A percentile compares a stretch with the other conserved stretches of the same genome.
These are phyloP conservation scores for Calcarius lapponicus DNA, from an alignment of 2,797 vertebrate genomes.

Conservation along the genomic window DNA sequence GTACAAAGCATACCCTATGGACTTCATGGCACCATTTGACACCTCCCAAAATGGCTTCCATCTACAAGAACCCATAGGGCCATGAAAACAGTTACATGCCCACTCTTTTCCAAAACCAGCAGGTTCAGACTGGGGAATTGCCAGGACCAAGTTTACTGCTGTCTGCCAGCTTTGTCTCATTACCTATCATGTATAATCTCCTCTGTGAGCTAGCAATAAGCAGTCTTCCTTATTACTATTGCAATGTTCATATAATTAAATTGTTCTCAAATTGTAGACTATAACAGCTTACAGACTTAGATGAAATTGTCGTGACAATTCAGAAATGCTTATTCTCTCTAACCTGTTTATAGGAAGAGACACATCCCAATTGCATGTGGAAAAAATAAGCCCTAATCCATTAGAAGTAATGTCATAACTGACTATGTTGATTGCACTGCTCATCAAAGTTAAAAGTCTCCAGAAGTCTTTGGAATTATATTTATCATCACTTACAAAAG, in stretches of 20 bases:
- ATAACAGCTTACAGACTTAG: slow-evolving; percentile 18
- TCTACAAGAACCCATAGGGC: neutral
- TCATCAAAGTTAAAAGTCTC: neutral
- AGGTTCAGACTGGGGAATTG: neutral
- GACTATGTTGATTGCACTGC: neutral
- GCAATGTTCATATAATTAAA: slow-evolving; percentile 50
- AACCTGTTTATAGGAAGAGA: slow-evolving; percentile 31
- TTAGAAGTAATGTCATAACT: neutral
- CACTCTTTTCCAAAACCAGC: neutral
- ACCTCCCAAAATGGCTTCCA: neutral
- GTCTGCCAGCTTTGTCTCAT: slow-evolving; percentile 33
- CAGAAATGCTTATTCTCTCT: slow-evolving; percentile 38
- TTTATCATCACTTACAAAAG: neutral
- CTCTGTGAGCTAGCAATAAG: slow-evolving; percentile 34
- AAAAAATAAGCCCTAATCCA: neutral
- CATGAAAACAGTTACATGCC: neutral
- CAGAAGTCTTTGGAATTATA: neutral
- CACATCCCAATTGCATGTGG: neutral
- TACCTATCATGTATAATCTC: slow-evolving; percentile 16
- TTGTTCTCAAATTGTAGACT: slow-evolving; percentile 44
- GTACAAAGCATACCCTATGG: neutral
- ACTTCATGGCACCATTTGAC: neutral
- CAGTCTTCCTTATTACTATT: neutral
- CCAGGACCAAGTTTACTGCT: neutral
- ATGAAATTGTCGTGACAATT: slow-evolving; percentile 42